Evolutionary conservation across 2,888 invertebrate genomes (phyloP).

Genomic region (Monopis laevigella): DNA sequence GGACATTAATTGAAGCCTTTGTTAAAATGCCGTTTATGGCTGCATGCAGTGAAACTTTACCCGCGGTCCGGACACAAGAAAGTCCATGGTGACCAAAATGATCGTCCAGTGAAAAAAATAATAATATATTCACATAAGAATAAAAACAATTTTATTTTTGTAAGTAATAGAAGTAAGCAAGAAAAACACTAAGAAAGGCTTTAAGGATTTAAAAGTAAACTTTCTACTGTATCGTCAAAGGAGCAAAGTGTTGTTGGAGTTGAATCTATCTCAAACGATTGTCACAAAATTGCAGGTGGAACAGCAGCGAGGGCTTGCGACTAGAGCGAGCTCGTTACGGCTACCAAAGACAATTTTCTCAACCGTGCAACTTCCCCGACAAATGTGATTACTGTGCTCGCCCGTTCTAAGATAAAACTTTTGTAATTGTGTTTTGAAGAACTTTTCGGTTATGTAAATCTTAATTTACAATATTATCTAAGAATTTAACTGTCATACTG

Average conservation of each 20-base stretch:
- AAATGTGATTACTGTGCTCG: constrained; percentile 56
- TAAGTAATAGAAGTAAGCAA: too few relatives aligned
- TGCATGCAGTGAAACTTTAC: too few relatives aligned
- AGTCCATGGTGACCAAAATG: too few relatives aligned
- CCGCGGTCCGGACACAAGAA: too few relatives aligned
- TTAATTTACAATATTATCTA: constrained; percentile 41
- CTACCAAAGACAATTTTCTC: constrained; percentile 51
- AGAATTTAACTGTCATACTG: constrained; percentile 9
- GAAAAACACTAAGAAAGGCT: too few relatives aligned
- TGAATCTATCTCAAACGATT: constrained; percentile 5
- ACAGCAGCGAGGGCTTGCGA: constrained; percentile 7
- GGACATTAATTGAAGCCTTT: too few relatives aligned
- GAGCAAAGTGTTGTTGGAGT: constrained; percentile 1
- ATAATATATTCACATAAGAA: too few relatives aligned
- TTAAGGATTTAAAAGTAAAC: too few relatives aligned
- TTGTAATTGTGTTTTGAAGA: constrained; percentile 53
- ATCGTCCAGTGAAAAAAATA: too few relatives aligned
- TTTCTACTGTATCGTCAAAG: too few relatives aligned
- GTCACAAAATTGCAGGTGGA: constrained; percentile 6
- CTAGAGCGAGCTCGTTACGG: constrained; percentile 34
- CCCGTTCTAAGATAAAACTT: constrained; percentile 53
- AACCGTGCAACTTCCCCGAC: constrained; percentile 39
- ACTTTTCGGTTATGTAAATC: constrained; percentile 53
- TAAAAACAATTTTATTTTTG: too few relatives aligned
- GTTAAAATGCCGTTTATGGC: too few relatives aligned